Percentiles rank a stretch among this genome's conserved stretches.
Conservation (phyloP, 1,140 invertebrate genomes). For the Acyrthosiphon pisum region DNA sequence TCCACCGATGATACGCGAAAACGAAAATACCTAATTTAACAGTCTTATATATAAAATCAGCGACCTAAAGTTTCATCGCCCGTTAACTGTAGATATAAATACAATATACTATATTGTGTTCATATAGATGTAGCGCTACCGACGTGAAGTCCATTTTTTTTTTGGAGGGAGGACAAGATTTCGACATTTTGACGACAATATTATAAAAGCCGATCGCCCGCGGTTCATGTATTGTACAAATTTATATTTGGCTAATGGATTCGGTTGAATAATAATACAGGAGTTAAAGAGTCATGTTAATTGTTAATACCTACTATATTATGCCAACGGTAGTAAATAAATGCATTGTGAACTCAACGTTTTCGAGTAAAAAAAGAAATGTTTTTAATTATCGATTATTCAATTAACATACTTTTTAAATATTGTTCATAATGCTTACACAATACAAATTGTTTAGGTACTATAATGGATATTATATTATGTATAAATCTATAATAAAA, state of each 20-base stretch:
- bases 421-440: neutral
- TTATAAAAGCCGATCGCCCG: neutral
- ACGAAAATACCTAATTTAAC: neutral
- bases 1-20: neutral
- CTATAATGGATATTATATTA: neutral
- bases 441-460: neutral
- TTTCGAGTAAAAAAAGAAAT: neutral
- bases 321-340: neutral
- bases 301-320: neutral
- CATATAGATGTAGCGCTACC: neutral
- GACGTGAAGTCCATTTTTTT: neutral
- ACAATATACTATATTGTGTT: neutral
- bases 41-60: neutral
- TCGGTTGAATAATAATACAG: neutral
- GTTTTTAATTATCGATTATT: neutral
- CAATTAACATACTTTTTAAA: slow-evolving; percentile 1
- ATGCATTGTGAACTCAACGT: neutral
- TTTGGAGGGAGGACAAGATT: neutral
- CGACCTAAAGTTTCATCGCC: neutral
- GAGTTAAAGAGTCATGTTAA: neutral
- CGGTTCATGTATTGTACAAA: neutral
- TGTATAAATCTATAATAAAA: neutral
- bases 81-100: neutral
- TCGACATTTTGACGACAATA: slow-evolving; percentile 1
- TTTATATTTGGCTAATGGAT: neutral